phyloP scores from a whole-genome alignment of 2,888 invertebrate genomes.

The Lamellibrachia satsuma region DNA sequence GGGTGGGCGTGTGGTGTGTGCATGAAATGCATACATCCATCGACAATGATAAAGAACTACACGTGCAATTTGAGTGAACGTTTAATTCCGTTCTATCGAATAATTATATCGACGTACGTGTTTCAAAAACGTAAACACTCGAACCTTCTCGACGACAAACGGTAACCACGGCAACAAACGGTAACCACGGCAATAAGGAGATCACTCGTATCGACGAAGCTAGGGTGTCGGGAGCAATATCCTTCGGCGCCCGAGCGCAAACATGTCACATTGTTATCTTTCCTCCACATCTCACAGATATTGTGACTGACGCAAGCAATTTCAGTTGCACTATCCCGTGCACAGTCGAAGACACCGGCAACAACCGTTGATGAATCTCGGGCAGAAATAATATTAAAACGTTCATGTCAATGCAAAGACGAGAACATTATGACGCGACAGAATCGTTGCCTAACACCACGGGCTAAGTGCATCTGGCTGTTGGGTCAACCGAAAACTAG shows the following conservation, averaged over 20 bases:
- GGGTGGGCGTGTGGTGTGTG: too few species aligned
- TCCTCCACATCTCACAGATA: not conserved
- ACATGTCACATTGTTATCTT: not conserved
- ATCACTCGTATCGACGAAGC: not conserved
- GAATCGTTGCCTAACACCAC: not conserved
- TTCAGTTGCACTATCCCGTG: not conserved
- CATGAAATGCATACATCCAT: not conserved
- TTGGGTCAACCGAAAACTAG: not conserved
- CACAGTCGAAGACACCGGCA: not conserved
- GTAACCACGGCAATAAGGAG: not conserved
- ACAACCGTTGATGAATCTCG: not conserved
- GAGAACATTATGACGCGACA: not conserved
- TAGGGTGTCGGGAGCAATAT: not conserved
- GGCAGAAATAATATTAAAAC: not conserved
- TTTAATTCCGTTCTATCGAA: not conserved
- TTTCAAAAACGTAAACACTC: not conserved
- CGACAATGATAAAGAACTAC: not conserved
- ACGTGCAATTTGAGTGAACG: not conserved
- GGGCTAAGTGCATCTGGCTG: not conserved
- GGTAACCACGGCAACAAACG: not conserved
- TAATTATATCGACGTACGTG: not conserved
- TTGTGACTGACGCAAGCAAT: not conserved
- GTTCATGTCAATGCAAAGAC: not conserved
- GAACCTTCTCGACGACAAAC: not conserved
- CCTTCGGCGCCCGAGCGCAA: not conserved